Base-by-base conservation (phyloP, 1,140 invertebrate species). In the Semibalanus balanoides region DNA sequence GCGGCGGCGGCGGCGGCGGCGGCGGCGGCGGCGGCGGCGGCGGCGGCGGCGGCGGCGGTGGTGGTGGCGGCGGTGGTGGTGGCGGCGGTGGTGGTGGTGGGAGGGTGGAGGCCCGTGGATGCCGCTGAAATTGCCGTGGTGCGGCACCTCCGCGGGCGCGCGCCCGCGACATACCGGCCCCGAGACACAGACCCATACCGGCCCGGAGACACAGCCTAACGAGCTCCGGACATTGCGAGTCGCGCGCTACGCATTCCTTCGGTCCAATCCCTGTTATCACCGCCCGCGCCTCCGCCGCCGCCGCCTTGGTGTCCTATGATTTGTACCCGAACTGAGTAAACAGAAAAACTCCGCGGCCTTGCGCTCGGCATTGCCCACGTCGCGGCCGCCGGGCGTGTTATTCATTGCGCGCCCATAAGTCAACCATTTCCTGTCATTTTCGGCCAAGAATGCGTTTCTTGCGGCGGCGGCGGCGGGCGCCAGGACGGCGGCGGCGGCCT, bases 381-480 rank as follows among this genome's bases (percentile, higher is more conserved):
- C 51, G 51, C 22, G 7, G 51, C 51, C 51, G 51, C 51, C 51
- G 51, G 51, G 14, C 51, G 51, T 25, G 51, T 64, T 64, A 64
- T 64, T 64, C 51, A 64, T 22, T 64, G 51, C 51, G 51, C 14
- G 22, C 70, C 29, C 70, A 72, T 30, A 72, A 72, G 29, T 72
- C 70, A 72, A n/a, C 70, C 70, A 30, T 72, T 72, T 72, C 70
- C 70, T 72, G 70, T 72, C 70, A 30, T 72, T 72, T 72, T 64
- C 51, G 14, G 25, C n/a, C 70, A 28, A 29, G 70, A 72, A 72
- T 72, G 28, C 70, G 29, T 72, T 72, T 72, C 70, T 72, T 72
- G 70, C n/a, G 70, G 70, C 51, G 51, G 51, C 35, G 35, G 35
- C 3, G 51, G 51, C 51, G 14, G 14, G 51, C 51, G 51, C 51